phyloP scores from a whole-genome alignment of 2,113 vertebrate species.

The Neolamprologus toae region DNA sequence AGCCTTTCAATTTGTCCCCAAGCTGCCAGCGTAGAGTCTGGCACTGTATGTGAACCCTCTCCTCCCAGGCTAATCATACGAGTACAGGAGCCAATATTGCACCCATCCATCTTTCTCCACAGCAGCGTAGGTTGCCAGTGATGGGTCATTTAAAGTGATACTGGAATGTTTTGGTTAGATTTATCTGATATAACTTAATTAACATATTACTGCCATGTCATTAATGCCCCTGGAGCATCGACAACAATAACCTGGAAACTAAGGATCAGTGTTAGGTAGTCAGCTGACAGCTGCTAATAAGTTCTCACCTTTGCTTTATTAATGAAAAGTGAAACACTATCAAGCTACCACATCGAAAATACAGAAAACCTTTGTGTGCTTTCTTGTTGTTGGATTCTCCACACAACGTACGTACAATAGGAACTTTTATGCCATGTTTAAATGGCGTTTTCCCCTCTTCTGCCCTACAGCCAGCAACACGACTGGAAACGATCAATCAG shows the following conservation, averaged over 20 bases:
- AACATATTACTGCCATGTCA: not conserved
- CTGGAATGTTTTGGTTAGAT: not conserved
- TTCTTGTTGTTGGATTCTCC: not conserved
- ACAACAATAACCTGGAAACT: not conserved
- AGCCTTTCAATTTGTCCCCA: not conserved
- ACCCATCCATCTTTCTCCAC: not conserved
- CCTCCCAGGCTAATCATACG: not conserved
- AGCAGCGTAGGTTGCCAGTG: not conserved
- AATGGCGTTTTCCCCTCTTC: not conserved
- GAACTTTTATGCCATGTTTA: not conserved
- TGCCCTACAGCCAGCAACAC: not conserved
- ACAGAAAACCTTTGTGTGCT: not conserved
- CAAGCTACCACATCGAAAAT: not conserved
- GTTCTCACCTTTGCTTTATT: not conserved
- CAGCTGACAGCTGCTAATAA: not conserved
- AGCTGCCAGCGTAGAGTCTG: not conserved
- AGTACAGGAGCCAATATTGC: not conserved
- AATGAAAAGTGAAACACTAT: not conserved
- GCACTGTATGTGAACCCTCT: not conserved
- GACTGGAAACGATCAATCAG: not conserved
- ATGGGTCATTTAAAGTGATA: not conserved
- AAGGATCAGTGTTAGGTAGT: not conserved
- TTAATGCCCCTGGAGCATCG: not conserved
- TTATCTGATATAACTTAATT: not conserved
- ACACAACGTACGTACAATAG: accelerated